Evolutionary conservation across 2,888 invertebrate genomes (phyloP), one percentile per base, ranked within the genome.

Genomic region (Perizoma affinitatum): DNA sequence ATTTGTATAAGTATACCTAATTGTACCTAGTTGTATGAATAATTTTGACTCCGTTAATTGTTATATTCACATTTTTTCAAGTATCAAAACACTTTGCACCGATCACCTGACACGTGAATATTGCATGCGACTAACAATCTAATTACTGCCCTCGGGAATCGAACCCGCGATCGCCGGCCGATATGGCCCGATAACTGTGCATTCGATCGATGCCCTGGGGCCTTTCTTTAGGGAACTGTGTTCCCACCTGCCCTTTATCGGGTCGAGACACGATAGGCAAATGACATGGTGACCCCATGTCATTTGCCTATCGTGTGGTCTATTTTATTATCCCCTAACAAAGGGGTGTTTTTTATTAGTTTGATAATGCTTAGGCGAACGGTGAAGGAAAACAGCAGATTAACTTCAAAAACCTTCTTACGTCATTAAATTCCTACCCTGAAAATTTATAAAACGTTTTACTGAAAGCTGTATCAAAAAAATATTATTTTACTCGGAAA

Each of bases 121-220:
- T 91, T 79, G 91, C 91, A 91, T 90, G 91, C 84, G 77, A 86
- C 88, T 90, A 91, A 91, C 91, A 91, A 90, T 90, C 88, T 91
- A 91, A 90, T 91, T 90, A 88, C 88, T 79, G 79, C 88, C 84
- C 87, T 67, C 84, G 91, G 90, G 91, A 90, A 91, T 90, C 91
- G 91, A 91, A 91, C 88, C 76, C 73, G 76, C 76, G 91, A 90
- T 90, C 86, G 83, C 61, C 68, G 74, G 49, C 80, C 78, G 89
- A 89, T 89, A 89, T 74, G 72, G 66, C 77, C 74, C 86, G 87
- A 88, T 88, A 84, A 83, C 84, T n/a, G 59, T 52, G 52, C 55
- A 62, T 55, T 55, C 63, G 63, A 63, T 63, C 59, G 59, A 50
- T 43, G 46, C 34, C 33, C 40, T 11, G 53, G 54, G 58, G 42